Conservation (phyloP, 2,888 invertebrate genomes). For the Harpalus rufipes region DNA sequence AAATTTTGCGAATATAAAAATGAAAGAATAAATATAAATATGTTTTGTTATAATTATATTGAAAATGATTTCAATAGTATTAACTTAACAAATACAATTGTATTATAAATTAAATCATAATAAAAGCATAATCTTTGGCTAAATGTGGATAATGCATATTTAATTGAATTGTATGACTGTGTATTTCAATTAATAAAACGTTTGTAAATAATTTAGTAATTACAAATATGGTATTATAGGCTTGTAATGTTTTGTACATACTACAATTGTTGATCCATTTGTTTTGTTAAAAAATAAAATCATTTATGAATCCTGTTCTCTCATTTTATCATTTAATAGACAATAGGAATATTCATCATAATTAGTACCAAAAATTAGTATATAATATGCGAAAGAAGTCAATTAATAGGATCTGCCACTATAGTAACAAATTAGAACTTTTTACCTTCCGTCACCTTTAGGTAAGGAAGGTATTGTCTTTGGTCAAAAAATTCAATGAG, state of each 20-base stretch:
- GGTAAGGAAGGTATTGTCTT: too few relatives aligned
- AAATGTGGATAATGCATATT: conserved; percentile 12
- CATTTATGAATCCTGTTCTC: background rate
- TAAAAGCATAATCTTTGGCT: background rate
- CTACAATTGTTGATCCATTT: conserved; percentile 29
- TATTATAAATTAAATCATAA: conserved; percentile 1
- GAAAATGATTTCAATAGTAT: too few relatives aligned
- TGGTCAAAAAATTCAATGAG: too few relatives aligned
- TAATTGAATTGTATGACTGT: conserved; percentile 13
- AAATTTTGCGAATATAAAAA: too few relatives aligned
- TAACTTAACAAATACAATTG: background rate
- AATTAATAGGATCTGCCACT: too few relatives aligned
- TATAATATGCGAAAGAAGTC: too few relatives aligned
- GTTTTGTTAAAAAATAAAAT: conserved; percentile 35
- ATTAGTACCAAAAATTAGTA: too few relatives aligned
- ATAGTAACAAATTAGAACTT: too few relatives aligned
- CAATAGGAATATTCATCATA: background rate
- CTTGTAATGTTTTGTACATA: conserved; percentile 35
- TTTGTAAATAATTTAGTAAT: conserved; percentile 33
- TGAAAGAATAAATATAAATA: background rate
- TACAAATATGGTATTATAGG: conserved; percentile 31
- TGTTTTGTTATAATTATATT: background rate
- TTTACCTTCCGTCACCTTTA: too few relatives aligned
- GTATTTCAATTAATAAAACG: conserved; percentile 39
- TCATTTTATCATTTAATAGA: conserved; percentile 3